Conservation (phyloP, 2,888 invertebrate genomes). For the Drosophila nigricruria region DNA sequence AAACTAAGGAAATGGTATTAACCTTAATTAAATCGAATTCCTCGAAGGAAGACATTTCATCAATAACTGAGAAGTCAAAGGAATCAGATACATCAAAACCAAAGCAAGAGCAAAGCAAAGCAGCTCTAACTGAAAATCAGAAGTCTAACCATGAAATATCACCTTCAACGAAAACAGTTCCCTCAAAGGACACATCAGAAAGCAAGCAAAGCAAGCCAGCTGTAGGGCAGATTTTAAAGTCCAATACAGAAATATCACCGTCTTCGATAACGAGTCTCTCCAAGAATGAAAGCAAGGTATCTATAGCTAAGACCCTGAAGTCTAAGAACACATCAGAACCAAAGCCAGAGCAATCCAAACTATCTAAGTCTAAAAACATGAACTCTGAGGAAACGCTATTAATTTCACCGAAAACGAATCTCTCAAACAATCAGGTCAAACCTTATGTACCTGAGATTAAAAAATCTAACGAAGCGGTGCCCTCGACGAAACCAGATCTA, state of each 20-base stretch:
- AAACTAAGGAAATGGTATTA: too few species aligned
- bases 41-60: not conserved
- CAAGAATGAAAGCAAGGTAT: too few species aligned
- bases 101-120: not conserved
- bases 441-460: too few species aligned
- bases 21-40: too few species aligned
- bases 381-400: not conserved
- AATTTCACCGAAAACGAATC: not conserved
- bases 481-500: not conserved
- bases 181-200: not conserved
- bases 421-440: not conserved
- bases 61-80: not conserved
- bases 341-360: not conserved
- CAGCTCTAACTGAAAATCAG: not conserved
- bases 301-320: too few species aligned
- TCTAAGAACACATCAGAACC: not conserved
- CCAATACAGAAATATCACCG: not conserved
- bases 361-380: rapidly evolving
- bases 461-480: too few species aligned
- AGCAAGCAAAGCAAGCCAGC: not conserved
- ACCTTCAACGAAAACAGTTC: not conserved
- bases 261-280: too few species aligned
- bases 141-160: not conserved
- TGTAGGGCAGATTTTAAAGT: not conserved
- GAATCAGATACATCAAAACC: not conserved